Evolutionary conservation across 2,113 vertebrate genomes (phyloP), one percentile per base, ranked within the genome.

Genomic region (Chloebia gouldiae): DNA sequence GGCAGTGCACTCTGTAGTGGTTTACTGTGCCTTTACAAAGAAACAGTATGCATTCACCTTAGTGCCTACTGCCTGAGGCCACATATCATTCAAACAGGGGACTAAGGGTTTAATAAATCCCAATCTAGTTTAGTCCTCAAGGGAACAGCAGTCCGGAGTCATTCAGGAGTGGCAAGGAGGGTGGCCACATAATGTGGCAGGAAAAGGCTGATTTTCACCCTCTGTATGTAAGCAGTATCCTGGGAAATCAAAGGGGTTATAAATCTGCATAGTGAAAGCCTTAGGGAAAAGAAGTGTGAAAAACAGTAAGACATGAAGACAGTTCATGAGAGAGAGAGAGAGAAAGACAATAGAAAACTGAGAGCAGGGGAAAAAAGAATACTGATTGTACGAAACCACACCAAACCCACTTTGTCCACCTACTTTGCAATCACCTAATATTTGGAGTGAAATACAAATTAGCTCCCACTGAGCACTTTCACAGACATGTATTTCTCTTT

Each of bases 71-170:
- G 95, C 94, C 92, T 50, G 76, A 78, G 72, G 95, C 93, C 61
- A 64, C 40, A 2, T 84, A 86, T 75, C 82, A 86, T 69, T 96
- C 81, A 90, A 86, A 49, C 86, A 44, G 64, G 76, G 78, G 71
- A 56, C 70, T 90, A 56, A 83, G 85, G 60, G 31, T 84, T 95
- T 96, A 93, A 92, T 96, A 96, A 96, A 93, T 95, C 90, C 88
- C 66, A 64, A 19, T 92, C 90, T 86, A 64, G 60, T 94, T 78
- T 75, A 71, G 72, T 53, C 28, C 92, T 81, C 88, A 33, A 79
- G 56, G 64, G 60, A 96, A 78, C 11, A 33, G 72, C 76, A 90
- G 35, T 86, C 69, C 84, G 18, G 72, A 90, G 56, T 53, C 80
- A 72, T 71, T 81, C 72, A 49, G 68, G 79, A 90, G 31, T 61